Evolutionary conservation across 2,113 vertebrate species (phyloP).

Genomic region (Charina bottae): DNA sequence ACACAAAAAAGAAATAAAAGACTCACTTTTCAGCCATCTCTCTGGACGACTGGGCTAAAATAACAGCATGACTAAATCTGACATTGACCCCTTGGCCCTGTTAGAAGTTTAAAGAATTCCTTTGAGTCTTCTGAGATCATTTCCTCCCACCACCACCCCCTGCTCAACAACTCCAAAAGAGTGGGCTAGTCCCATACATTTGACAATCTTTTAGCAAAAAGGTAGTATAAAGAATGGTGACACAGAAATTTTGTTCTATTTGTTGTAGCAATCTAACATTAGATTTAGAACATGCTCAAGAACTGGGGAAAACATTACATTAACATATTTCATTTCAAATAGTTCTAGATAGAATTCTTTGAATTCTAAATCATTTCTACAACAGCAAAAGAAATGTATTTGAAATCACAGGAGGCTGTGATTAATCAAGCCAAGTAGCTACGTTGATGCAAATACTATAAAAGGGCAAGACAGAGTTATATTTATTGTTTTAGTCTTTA

Average conservation of each 20-base stretch:
- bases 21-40: slow-evolving; percentile 77
- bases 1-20: slow-evolving; percentile 75
- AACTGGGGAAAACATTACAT: not conserved
- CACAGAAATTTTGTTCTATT: slow-evolving; percentile 27
- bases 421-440: not conserved
- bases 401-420: not conserved
- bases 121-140: slow-evolving; percentile 68
- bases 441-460: slow-evolving; percentile 34
- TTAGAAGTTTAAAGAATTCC: slow-evolving; percentile 74
- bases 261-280: slow-evolving; percentile 16
- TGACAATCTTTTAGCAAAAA: slow-evolving; percentile 64
- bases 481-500: slow-evolving; percentile 32
- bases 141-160: slow-evolving; percentile 39
- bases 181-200: slow-evolving; percentile 63
- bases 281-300: slow-evolving; percentile 10
- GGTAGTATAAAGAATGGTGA: slow-evolving; percentile 58
- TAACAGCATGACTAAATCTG: slow-evolving; percentile 77
- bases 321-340: slow-evolving; percentile 7
- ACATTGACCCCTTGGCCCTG: slow-evolving; percentile 75
- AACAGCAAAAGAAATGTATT: too few relatives aligned
- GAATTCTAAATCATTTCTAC: not conserved
- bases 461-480: slow-evolving; percentile 1
- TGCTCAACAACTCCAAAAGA: slow-evolving; percentile 62
- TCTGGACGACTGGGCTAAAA: slow-evolving; percentile 77
- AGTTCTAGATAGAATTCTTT: not conserved